Base-by-base conservation (phyloP, 2,888 invertebrate genomes). In the Agrochola lychnidis region DNA sequence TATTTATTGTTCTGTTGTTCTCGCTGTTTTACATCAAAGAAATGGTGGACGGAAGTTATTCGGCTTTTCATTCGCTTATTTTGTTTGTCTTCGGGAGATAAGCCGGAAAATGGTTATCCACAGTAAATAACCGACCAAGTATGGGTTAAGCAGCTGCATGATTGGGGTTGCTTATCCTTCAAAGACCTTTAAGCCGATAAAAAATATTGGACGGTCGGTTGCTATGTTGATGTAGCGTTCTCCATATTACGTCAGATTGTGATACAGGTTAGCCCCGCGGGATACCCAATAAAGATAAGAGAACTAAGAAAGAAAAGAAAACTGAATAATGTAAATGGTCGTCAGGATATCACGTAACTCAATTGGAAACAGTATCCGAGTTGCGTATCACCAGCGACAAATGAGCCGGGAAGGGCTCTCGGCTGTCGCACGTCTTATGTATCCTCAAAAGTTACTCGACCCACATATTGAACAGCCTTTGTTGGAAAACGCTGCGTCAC, bases 331-430 rank as follows among this genome's bases (percentile, higher is more conserved):
- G 85, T 86, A 79, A 80, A 84, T 82, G 85, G 81, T 74, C 79
- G 80, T 82, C 79, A 84, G 81, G 80, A 86, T 83, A 86, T 87
- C 86, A 82, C 77, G 83, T 82, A 82, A 84, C 78, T 82, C 81
- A 79, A 87, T 88, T 85, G 83, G 85, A 87, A 88, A 89, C 86
- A 84, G 87, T 89, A 89, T 88, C 82, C 81, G 86, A 89, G 77
- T 84, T 80, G 86, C 90, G 89, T 90, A 89, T 90, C 89, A 90
- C 90, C 88, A 90, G 90, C 87, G 91, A 90, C 91, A 90, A 91
- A 93, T 91, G 90, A 90, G 82, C 76, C 83, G 84, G 87, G 83
- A 85, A 88, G 79, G 83, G 88, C 82, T 78, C 77, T 80, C 78
- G 78, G 66, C 84, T 82, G 81, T 82, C 85, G 84, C 86, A 86